Evolutionary conservation across 2,797 vertebrate species (phyloP), one percentile per base, ranked within the genome.

Genomic region (Mormyrus hasselquistii): DNA sequence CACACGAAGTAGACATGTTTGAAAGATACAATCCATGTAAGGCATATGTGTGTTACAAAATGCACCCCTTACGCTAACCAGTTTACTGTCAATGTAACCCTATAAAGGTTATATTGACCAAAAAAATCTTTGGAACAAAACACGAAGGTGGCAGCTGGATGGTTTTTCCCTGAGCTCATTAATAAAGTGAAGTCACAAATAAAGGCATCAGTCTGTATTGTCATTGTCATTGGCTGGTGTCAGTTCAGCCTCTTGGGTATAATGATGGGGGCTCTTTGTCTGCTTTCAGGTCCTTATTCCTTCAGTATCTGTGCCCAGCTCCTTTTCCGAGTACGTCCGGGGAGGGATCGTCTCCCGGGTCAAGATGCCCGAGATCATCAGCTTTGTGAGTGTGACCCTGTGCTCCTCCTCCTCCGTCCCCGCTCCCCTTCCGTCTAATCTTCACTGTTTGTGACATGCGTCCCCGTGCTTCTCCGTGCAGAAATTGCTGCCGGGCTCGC

Each of bases 341-440:
- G 98, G 98, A 65, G 98, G 98, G 87, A 98, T 99, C 0, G 98
- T 98, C 89, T 96, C 96, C 73, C 98, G 98, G 93, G 97, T 99
- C 93, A 99, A 98, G 95, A 96, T 98, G 96, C 97, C 98, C 90
- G 97, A 98, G 95, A 98, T 97, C 94, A 94, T 98, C 76, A 87
- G 93, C 93, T 99, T 99, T 95, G 98, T 99, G 95, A 98, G 98
- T 97, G 6, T 41, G 5, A 59, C 12, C 2, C 3, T 3, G 29
- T 89, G 50, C 49, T 22, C 10, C 1, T 29, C 2, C 12, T 29
- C 25, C 25, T 92, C 3, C 3, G 8, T 16, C 52, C 2, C 41
- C 1, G 6, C 19, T 6, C 1, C 12, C 2, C 2, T 22, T 1
- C 38, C 90, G 4, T 87, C 8, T 22, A n/a, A 10, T 2, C 19